Conservation (phyloP, 2,113 vertebrate genomes). For the Salvelinus alpinus region DNA sequence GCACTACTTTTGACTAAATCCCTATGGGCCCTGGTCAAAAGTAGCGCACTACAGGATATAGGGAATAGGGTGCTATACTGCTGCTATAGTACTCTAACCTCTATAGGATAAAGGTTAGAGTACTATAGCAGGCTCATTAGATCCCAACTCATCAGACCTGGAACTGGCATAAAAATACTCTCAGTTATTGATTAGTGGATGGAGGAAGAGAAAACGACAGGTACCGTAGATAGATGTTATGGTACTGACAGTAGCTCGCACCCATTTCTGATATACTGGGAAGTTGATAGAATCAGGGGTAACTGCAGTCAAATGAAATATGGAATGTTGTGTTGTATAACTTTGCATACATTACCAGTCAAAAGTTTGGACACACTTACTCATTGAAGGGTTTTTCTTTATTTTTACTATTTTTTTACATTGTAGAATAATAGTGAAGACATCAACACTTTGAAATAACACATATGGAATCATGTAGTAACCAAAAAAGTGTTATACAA, state of each 20-base stretch:
- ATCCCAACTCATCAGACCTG: slow-evolving; percentile 23
- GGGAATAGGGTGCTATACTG: not conserved
- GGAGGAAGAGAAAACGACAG: slow-evolving; percentile 24
- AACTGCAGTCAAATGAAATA: not conserved
- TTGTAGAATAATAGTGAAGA: too few species aligned
- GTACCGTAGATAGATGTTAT: slow-evolving; percentile 15
- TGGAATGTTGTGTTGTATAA: slow-evolving; percentile 10
- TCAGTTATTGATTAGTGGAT: slow-evolving; percentile 70
- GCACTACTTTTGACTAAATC: not conserved
- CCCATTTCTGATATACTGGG: slow-evolving; percentile 18
- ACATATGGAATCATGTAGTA: too few species aligned
- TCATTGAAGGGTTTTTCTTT: too few species aligned
- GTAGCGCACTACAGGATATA: not conserved
- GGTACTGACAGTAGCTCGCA: slow-evolving; percentile 2
- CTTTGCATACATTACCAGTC: slow-evolving; percentile 34
- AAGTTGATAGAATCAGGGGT: slow-evolving; percentile 30
- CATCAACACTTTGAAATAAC: too few species aligned
- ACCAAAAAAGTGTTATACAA: too few species aligned
- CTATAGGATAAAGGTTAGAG: not conserved
- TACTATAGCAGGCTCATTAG: not conserved
- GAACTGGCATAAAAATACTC: slow-evolving; percentile 65
- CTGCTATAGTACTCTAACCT: too few species aligned
- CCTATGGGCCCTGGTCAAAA: slow-evolving; percentile 10
- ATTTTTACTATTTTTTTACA: too few species aligned
- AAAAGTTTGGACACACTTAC: too few species aligned